Conservation (phyloP, 1,140 invertebrate species). For the Drosophila santomea region DNA sequence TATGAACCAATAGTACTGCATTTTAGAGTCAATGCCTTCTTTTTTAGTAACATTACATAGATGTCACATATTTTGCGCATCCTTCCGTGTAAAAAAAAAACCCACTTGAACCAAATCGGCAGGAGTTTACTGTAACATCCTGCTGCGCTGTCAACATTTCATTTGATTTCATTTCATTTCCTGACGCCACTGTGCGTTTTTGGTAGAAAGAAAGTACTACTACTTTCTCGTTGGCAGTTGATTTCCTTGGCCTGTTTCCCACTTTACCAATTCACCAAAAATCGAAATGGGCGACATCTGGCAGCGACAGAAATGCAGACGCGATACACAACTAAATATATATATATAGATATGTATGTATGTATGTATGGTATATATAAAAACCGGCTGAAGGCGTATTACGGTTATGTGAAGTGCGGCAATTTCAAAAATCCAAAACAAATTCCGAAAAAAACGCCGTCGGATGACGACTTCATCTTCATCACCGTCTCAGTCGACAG, state of each 20-base stretch:
- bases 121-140: constrained; percentile 51
- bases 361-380: background rate
- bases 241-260: constrained; percentile 61
- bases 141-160: constrained; percentile 56
- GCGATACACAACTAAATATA: background rate
- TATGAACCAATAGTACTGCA: too few species aligned
- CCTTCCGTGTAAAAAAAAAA: background rate
- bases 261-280: constrained; percentile 42
- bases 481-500: constrained; percentile 19
- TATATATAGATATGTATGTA: background rate
- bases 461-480: constrained; percentile 41
- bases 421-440: constrained; percentile 69
- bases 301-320: constrained; percentile 42
- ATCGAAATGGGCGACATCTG: constrained; percentile 69
- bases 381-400: constrained; percentile 46
- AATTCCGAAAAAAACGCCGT: constrained; percentile 47
- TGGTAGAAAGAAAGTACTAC: constrained; percentile 44
- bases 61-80: background rate
- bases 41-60: background rate
- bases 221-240: constrained; percentile 42
- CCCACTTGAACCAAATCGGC: constrained; percentile 22
- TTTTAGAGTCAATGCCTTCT: too few species aligned
- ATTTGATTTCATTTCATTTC: constrained; percentile 71
- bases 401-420: constrained; percentile 74
- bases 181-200: constrained; percentile 44